phyloP scores from a whole-genome alignment of 1,140 invertebrate genomes.

The Drosophila ironensis region DNA sequence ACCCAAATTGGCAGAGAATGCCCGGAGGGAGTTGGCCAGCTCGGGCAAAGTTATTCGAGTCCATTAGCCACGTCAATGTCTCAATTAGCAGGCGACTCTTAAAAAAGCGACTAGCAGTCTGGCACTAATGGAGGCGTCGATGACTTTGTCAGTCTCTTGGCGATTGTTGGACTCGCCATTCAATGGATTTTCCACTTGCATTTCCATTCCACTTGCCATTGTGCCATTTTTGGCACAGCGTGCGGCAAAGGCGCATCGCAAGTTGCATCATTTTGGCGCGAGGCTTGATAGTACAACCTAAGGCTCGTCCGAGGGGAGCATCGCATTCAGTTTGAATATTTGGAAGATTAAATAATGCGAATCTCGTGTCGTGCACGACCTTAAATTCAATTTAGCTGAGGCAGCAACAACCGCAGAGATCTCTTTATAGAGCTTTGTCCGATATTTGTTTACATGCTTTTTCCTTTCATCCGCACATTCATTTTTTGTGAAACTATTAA shows the following conservation, averaged over 20 bases:
- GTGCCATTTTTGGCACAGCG: conserved; percentile 67
- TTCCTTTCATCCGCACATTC: conserved; percentile 7
- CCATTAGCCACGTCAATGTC: conserved; percentile 55
- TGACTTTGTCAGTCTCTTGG: background rate
- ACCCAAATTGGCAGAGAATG: conserved; percentile 27
- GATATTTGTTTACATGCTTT: conserved; percentile 58
- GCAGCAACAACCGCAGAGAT: conserved; percentile 16
- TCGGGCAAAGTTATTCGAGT: conserved; percentile 44
- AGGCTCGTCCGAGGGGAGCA: background rate
- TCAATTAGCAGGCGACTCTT: conserved; percentile 53
- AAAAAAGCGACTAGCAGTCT: conserved; percentile 37
- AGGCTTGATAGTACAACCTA: no score
- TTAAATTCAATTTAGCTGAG: conserved; percentile 76
- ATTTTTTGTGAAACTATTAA: conserved; percentile 66
- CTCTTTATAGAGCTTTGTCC: conserved; percentile 5
- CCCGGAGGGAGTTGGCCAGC: background rate
- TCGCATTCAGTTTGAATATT: conserved; percentile 14
- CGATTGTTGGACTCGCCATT: no score
- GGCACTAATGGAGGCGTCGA: conserved; percentile 66
- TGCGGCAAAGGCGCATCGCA: conserved; percentile 48
- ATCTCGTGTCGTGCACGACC: conserved; percentile 71
- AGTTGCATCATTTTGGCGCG: conserved; percentile 51
- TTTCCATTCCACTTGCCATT: conserved; percentile 24
- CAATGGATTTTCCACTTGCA: background rate
- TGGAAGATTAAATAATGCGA: conserved; percentile 61